Percentiles rank a stretch among this genome's conserved stretches.
These are phyloP conservation scores for Drosophila anomalata DNA, from an alignment of 2,888 invertebrate genomes.

Conservation along the genomic window DNA sequence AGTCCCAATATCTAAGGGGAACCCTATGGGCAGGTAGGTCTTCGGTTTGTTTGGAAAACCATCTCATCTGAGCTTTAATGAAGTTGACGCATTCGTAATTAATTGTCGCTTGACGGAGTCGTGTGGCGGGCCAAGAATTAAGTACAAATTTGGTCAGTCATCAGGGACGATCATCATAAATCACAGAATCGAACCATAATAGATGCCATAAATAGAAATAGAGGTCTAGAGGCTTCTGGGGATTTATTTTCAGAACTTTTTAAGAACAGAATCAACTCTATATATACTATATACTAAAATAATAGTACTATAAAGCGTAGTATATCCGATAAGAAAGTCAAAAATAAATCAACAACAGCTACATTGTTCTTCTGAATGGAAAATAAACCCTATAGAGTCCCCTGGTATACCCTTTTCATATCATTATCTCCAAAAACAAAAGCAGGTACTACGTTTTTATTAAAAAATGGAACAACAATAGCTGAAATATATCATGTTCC, in stretches of 20 bases:
- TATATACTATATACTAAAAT: no score
- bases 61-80: conserved; percentile 49
- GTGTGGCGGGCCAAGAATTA: conserved; percentile 53
- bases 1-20: conserved; percentile 8
- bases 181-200: conserved; percentile 39
- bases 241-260: conserved; percentile 16
- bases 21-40: conserved; percentile 23
- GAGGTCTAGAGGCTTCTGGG: conserved; percentile 3
- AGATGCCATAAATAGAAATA: conserved; percentile 36
- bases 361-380: no score
- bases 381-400: no score
- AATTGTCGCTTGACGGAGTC: conserved; percentile 56
- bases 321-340: not conserved
- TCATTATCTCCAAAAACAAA: not conserved
- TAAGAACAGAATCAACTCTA: not conserved
- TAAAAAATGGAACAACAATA: not conserved
- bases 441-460: not conserved
- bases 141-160: conserved; percentile 69
- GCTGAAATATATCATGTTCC: conserved; percentile 9
- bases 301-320: no score
- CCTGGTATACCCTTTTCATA: not conserved
- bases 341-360: not conserved
- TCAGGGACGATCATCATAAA: conserved; percentile 59
- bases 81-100: conserved; percentile 66
- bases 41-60: conserved; percentile 40